Evolutionary conservation across 2,888 invertebrate genomes (phyloP).

Genomic region (Callinectes sapidus): DNA sequence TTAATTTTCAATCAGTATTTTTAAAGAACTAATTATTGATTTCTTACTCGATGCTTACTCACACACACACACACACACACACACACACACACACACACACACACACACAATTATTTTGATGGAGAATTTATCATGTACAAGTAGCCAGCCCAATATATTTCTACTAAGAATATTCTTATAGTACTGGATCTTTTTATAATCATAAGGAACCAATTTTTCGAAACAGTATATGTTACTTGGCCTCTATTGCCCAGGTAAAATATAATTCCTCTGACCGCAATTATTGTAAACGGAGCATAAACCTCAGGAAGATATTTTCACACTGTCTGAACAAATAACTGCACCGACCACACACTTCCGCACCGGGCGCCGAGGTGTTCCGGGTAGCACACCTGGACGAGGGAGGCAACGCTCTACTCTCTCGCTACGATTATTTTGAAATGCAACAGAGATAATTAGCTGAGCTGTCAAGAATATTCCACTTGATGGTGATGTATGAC

Average conservation of each 20-base stretch:
- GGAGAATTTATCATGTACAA: background rate
- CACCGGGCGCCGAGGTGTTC: background rate
- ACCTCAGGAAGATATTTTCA: background rate
- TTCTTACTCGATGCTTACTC: too few relatives aligned
- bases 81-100: background rate
- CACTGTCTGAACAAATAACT: slow-evolving; percentile 6
- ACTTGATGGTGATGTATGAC: too few relatives aligned
- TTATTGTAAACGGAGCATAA: background rate
- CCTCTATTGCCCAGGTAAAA: background rate
- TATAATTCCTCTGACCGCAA: background rate
- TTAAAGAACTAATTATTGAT: too few relatives aligned
- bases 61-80: background rate
- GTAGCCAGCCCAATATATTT: background rate
- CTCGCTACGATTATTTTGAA: too few relatives aligned
- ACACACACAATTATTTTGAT: background rate
- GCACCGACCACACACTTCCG: slow-evolving; percentile 27
- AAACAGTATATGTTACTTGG: background rate
- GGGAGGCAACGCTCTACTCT: background rate
- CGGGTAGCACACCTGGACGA: background rate
- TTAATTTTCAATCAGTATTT: too few relatives aligned
- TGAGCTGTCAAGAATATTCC: too few relatives aligned
- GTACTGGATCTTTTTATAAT: background rate
- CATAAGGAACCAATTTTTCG: background rate
- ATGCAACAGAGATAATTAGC: too few relatives aligned
- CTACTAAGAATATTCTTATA: background rate